Evolutionary conservation across 2,797 vertebrate genomes (phyloP).

Genomic region (Neoniphon sammara): DNA sequence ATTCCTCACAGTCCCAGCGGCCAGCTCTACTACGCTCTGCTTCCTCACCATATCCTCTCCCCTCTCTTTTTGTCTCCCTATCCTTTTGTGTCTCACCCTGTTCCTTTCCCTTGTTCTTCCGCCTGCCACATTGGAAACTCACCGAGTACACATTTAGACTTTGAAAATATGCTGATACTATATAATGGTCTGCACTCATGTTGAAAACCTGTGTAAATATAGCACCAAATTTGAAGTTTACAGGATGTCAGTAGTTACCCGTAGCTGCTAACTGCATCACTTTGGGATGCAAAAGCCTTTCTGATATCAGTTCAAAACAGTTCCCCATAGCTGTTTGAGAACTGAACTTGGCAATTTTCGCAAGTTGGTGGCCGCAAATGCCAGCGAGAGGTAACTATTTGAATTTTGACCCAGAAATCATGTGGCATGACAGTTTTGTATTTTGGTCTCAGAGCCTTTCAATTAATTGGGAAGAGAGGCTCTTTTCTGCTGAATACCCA

Average conservation of each 20-base stretch:
- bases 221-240: too few relatives aligned
- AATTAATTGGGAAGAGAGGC: too few relatives aligned
- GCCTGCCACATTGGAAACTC: conserved; percentile 61
- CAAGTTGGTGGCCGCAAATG: conserved; percentile 2
- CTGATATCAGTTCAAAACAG: neutral
- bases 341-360: neutral
- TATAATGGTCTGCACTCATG: too few relatives aligned
- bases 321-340: neutral
- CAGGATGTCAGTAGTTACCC: too few relatives aligned
- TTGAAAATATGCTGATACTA: conserved; percentile 15
- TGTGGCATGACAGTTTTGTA: too few relatives aligned
- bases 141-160: conserved; percentile 63
- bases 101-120: conserved; percentile 42
- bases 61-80: conserved; percentile 59
- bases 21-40: conserved; percentile 74
- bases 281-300: neutral
- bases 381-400: conserved; percentile 16
- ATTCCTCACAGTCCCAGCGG: conserved; percentile 79
- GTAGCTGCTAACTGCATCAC: too few relatives aligned
- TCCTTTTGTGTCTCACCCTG: conserved; percentile 56
- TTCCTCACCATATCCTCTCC: conserved; percentile 73
- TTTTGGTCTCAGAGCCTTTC: too few relatives aligned
- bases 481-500: too few relatives aligned
- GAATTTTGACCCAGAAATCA: too few relatives aligned
- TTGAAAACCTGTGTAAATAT: too few relatives aligned